These are phyloP conservation scores for Dasyurus viverrinus DNA, from an alignment of 2,113 vertebrate species.

Conservation along the genomic window DNA sequence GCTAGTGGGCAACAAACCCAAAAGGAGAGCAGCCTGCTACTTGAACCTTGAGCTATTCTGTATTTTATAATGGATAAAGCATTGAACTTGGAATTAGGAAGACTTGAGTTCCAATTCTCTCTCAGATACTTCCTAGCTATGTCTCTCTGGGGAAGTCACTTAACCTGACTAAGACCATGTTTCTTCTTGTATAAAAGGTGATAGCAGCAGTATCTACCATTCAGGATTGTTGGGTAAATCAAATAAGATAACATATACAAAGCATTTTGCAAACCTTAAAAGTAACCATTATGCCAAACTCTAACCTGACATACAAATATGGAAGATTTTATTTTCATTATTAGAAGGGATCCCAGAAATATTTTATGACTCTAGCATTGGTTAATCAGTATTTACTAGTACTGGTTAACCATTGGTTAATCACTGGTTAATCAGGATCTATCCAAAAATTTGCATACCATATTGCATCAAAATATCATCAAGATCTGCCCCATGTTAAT, in stretches of 20 bases:
- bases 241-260: not conserved
- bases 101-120: not conserved
- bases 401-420: no score
- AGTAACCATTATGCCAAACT: no score
- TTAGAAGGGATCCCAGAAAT: not conserved
- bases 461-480: slow-evolving; percentile 7
- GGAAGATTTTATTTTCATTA: not conserved
- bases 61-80: slow-evolving; percentile 44
- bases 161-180: not conserved
- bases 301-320: not conserved
- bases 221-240: not conserved
- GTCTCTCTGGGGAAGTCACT: not conserved
- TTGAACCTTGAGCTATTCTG: slow-evolving; percentile 58
- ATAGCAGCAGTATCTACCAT: not conserved
- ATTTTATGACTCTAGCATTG: not conserved
- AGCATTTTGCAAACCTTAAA: not conserved
- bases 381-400: not conserved
- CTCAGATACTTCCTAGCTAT: not conserved
- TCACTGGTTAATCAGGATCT: not conserved
- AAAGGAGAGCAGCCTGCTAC: slow-evolving; percentile 41
- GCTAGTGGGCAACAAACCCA: not conserved
- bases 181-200: not conserved
- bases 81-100: not conserved
- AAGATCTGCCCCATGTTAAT: not conserved
- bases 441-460: not conserved